Percentiles rank a stretch among this genome's conserved stretches.
Evolutionary conservation across 1,140 invertebrate species (phyloP).

Genomic region (Bradynema listronoti): DNA sequence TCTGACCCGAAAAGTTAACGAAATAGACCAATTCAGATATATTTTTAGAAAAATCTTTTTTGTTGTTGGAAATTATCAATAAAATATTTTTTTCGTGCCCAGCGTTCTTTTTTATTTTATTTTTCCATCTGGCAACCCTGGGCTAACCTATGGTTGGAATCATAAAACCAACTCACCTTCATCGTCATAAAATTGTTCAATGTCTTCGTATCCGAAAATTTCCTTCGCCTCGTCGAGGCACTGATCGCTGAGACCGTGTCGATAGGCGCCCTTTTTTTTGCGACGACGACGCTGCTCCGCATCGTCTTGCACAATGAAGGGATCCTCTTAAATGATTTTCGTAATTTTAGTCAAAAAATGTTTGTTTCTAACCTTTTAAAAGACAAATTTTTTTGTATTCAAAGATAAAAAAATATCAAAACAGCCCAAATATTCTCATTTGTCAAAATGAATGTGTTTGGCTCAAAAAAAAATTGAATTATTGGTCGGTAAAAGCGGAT

Average conservation of each 20-base stretch:
- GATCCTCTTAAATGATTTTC: conserved; percentile 40
- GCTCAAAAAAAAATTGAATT: no score
- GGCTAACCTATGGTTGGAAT: neutral
- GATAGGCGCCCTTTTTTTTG: conserved; percentile 11
- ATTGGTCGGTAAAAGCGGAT: no score
- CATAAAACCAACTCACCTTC: conserved; percentile 15
- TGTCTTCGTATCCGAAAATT: conserved; percentile 72
- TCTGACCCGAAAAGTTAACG: no score
- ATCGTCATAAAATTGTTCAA: conserved; percentile 32
- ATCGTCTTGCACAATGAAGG: conserved; percentile 45
- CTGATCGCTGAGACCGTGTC: conserved; percentile 59
- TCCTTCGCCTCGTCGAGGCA: conserved; percentile 95
- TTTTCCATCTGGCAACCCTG: neutral
- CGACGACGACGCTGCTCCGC: conserved; percentile 13
- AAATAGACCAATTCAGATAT: no score
- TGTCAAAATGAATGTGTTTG: neutral
- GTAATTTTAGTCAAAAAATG: no score
- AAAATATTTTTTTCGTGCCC: neutral
- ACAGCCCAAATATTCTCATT: neutral
- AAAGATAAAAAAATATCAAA: neutral
- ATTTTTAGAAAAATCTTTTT: neutral
- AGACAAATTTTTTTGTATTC: neutral
- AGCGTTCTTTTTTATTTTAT: neutral
- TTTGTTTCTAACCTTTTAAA: no score
- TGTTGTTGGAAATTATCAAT: neutral